These are phyloP conservation scores for Oryzias javanicus DNA, from an alignment of 2,113 vertebrate genomes.

Conservation along the genomic window DNA sequence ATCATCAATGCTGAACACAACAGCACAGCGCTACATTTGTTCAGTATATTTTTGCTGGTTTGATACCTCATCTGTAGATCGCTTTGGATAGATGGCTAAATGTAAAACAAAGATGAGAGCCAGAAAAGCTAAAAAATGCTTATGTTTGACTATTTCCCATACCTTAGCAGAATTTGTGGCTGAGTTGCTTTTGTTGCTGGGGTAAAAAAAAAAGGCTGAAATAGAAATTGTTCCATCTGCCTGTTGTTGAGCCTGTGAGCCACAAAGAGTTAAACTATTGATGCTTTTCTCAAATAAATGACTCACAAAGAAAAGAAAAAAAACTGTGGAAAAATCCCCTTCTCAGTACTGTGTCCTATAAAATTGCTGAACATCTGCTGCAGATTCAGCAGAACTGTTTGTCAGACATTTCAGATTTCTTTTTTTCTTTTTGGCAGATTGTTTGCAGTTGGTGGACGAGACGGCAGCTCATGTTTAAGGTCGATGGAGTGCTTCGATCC, in stretches of 20 bases:
- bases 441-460: constrained; percentile 91
- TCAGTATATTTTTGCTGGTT: too few relatives aligned
- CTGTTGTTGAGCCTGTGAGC: constrained; percentile 41
- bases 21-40: too few relatives aligned
- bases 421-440: constrained; percentile 72
- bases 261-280: constrained; percentile 43
- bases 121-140: too few relatives aligned
- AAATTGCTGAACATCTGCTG: constrained; percentile 4
- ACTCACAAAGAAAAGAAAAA: not conserved
- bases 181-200: constrained; percentile 58
- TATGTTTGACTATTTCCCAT: too few relatives aligned
- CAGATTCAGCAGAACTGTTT: not conserved
- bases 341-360: constrained; percentile 11
- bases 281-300: constrained; percentile 36
- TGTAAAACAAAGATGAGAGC: too few relatives aligned
- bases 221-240: constrained; percentile 51
- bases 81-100: too few relatives aligned
- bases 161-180: constrained; percentile 29
- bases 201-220: constrained; percentile 64
- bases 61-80: too few relatives aligned
- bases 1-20: too few relatives aligned
- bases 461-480: constrained; percentile 94
- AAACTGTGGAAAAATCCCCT: constrained; percentile 22
- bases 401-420: constrained; percentile 1
- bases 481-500: constrained; percentile 98